Conservation (phyloP, 2,888 invertebrate genomes). For the Tenthredo livida region DNA sequence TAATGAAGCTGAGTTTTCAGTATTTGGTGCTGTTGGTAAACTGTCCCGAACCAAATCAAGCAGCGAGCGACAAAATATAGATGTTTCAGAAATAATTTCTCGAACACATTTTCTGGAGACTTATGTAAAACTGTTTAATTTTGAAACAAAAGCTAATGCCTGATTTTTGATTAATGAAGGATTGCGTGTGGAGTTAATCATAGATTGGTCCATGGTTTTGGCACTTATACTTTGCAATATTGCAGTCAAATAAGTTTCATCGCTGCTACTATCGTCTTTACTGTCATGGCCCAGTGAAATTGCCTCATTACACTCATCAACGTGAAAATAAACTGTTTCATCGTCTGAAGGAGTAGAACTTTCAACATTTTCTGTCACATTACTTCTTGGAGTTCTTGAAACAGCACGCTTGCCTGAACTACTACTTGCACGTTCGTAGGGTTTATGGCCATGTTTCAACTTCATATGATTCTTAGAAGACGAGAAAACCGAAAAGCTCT, state of each 20-base stretch:
- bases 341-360: not conserved
- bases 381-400: not conserved
- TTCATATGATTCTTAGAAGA: constrained; percentile 24
- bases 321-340: not conserved
- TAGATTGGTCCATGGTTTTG: constrained; percentile 1
- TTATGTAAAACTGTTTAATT: constrained; percentile 14
- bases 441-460: constrained; percentile 11
- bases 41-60: constrained; percentile 6
- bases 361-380: constrained; percentile 5
- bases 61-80: not conserved
- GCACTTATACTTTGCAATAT: constrained; percentile 10
- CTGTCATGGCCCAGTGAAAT: not conserved
- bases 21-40: not conserved
- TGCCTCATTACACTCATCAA: not conserved
- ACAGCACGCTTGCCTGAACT: constrained; percentile 16
- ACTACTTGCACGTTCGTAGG: not conserved
- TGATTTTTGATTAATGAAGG: not conserved
- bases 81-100: constrained; percentile 29
- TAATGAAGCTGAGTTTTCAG: constrained; percentile 31
- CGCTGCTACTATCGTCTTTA: not conserved
- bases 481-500: constrained; percentile 21
- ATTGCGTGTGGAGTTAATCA: not conserved
- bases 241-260: constrained; percentile 7
- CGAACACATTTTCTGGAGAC: constrained; percentile 9
- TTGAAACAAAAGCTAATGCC: constrained; percentile 16